Percentiles rank a stretch among this genome's conserved stretches.
phyloP scores from a whole-genome alignment of 1,140 invertebrate species.

The Lordiphosa collinella region DNA sequence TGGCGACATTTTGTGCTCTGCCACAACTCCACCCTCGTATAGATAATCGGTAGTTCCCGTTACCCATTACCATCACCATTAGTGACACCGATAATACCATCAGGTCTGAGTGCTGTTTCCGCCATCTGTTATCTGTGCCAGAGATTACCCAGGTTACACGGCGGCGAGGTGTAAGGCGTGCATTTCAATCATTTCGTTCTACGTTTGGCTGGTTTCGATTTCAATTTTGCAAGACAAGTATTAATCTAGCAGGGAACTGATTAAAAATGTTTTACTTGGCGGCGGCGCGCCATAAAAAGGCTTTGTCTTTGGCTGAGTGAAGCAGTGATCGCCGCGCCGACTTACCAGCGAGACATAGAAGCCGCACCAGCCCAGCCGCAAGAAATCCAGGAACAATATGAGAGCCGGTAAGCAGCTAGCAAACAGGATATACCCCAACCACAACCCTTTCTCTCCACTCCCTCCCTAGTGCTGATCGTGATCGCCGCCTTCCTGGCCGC shows the following conservation, averaged over 20 bases:
- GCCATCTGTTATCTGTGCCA: constrained; percentile 14
- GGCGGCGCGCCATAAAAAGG: constrained; percentile 48
- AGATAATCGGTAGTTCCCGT: constrained; percentile 20
- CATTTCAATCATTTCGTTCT: constrained; percentile 26
- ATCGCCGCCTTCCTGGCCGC: constrained; percentile 41
- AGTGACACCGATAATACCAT: constrained; percentile 3
- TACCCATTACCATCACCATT: constrained; percentile 6
- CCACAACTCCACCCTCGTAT: too few species aligned
- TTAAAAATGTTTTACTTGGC: constrained; percentile 46
- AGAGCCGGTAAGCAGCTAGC: constrained; percentile 51
- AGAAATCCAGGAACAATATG: constrained; percentile 37
- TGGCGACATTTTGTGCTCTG: not conserved
- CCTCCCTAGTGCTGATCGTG: constrained; percentile 35
- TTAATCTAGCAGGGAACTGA: constrained; percentile 63
- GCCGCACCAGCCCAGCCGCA: constrained; percentile 4
- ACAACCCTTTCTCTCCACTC: not conserved
- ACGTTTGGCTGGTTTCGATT: constrained; percentile 38
- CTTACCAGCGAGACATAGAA: constrained; percentile 37
- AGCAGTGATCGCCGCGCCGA: constrained; percentile 56
- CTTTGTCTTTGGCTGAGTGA: constrained; percentile 13
- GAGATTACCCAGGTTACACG: constrained; percentile 26
- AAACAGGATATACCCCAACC: constrained; percentile 9
- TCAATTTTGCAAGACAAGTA: constrained; percentile 57
- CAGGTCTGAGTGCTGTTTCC: constrained; percentile 14
- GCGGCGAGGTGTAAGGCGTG: constrained; percentile 28